Conservation (phyloP, 2,888 invertebrate genomes). For the Adelphocoris suturalis region DNA sequence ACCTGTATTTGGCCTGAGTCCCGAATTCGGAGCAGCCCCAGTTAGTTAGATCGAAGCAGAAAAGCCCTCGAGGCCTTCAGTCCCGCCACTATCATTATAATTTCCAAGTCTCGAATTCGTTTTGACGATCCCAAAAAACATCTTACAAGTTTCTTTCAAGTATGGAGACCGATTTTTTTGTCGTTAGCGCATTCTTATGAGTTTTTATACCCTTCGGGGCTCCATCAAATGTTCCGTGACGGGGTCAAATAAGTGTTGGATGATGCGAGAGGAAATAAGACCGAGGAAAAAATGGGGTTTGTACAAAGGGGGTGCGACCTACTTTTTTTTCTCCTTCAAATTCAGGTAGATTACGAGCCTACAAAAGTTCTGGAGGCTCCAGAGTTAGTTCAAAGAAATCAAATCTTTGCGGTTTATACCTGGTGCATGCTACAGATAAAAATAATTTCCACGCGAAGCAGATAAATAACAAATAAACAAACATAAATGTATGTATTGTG, state of each 20-base stretch:
- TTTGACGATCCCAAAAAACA: constrained; percentile 32
- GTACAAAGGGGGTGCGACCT: neutral
- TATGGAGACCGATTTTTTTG: constrained; percentile 42
- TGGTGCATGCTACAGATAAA: no score
- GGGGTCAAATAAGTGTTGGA: constrained; percentile 42
- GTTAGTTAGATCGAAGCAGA: neutral
- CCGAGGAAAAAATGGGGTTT: neutral
- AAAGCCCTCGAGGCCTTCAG: neutral
- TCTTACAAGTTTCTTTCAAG: constrained; percentile 42
- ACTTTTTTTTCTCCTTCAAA: neutral
- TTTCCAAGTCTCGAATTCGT: constrained; percentile 41
- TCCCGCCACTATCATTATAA: constrained; percentile 15
- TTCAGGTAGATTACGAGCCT: neutral
- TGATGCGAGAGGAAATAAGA: constrained; percentile 31
- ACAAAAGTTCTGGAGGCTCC: neutral
- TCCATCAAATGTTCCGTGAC: constrained; percentile 34
- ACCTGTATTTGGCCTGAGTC: no score
- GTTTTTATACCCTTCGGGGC: neutral
- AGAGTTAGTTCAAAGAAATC: no score
- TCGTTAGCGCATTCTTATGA: constrained; percentile 24
- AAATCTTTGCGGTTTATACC: no score
- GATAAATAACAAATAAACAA: no score
- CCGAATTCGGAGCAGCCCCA: neutral
- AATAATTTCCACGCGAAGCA: no score
- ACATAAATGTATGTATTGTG: no score